These are phyloP conservation scores for Saguinus midas DNA, from an alignment of 2,113 vertebrate genomes.

Conservation along the genomic window DNA sequence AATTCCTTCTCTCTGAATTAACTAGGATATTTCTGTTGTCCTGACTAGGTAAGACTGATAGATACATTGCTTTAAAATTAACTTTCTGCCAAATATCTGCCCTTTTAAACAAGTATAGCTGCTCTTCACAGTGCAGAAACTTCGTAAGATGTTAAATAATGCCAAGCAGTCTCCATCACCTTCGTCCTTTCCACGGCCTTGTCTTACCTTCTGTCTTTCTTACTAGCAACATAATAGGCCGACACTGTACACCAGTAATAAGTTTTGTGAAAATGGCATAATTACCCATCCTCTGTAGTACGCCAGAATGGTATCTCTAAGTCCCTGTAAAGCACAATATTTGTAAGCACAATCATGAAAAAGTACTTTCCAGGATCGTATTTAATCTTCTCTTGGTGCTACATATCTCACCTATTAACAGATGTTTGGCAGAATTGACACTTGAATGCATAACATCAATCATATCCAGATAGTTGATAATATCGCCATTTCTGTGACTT, in stretches of 20 bases:
- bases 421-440: not conserved
- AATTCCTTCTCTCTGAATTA: not conserved
- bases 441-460: not conserved
- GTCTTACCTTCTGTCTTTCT: not conserved
- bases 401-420: not conserved
- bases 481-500: not conserved
- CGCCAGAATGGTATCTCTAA: not conserved
- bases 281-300: not conserved
- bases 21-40: not conserved
- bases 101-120: not conserved
- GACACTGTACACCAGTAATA: not conserved
- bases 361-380: not conserved
- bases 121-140: not conserved
- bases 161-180: not conserved
- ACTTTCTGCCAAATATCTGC: not conserved
- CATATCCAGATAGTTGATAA: not conserved
- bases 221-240: not conserved
- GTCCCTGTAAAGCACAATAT: not conserved
- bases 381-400: not conserved
- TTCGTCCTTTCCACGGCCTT: not conserved
- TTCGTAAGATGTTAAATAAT: not conserved
- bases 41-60: not conserved
- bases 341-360: not conserved
- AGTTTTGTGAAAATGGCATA: not conserved
- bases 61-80: not conserved